A percentile compares a stretch with the other conserved stretches of the same genome.
Evolutionary conservation across 2,113 vertebrate species (phyloP).

Genomic region (Poeciliopsis retropinna): DNA sequence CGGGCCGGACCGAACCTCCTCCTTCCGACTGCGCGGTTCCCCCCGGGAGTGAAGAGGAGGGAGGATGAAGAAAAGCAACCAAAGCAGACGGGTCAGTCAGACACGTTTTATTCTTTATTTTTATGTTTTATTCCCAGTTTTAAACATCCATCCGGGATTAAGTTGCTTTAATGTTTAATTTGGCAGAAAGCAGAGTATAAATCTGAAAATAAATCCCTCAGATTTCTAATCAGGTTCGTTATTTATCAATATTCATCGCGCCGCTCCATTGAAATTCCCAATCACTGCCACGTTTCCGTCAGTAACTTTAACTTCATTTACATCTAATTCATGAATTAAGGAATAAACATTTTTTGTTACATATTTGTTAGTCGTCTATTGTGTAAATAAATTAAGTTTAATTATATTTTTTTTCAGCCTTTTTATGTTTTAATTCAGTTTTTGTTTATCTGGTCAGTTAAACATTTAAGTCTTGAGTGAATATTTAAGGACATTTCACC

Average conservation of each 20-base stretch:
- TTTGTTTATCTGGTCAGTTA: background rate
- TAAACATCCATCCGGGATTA: background rate
- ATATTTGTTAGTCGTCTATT: background rate
- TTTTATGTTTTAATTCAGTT: background rate
- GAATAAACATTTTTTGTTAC: background rate
- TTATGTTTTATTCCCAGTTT: background rate
- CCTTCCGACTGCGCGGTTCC: slow-evolving; percentile 14
- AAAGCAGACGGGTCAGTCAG: slow-evolving; percentile 76
- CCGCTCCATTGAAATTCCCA: background rate
- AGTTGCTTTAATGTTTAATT: background rate
- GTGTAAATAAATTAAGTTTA: background rate
- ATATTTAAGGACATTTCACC: background rate
- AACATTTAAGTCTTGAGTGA: background rate
- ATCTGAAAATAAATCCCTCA: background rate
- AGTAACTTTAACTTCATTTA: background rate
- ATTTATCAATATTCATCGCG: slow-evolving; percentile 4
- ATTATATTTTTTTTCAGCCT: background rate
- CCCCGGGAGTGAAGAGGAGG: slow-evolving; percentile 10
- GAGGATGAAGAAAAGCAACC: slow-evolving; percentile 89
- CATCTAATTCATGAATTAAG: background rate
- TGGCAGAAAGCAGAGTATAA: background rate
- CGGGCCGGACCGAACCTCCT: background rate
- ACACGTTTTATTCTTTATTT: background rate
- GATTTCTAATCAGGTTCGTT: slow-evolving; percentile 1
- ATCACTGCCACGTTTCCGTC: background rate